phyloP scores from a whole-genome alignment of 2,888 invertebrate genomes.

The Selenia dentaria region DNA sequence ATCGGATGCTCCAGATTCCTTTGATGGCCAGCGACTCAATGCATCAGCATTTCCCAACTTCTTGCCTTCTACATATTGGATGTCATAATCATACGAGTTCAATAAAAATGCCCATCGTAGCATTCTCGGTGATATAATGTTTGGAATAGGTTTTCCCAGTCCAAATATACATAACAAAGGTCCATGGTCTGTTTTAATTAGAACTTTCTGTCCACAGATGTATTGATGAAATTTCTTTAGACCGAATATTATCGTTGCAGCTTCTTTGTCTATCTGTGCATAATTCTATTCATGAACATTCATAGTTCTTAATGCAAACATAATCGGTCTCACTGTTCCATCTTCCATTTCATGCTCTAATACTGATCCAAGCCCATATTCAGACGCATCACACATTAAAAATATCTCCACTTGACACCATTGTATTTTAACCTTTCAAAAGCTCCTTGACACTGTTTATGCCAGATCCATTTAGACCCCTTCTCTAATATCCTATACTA shows the following conservation, averaged over 20 bases:
- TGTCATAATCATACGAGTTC: neutral
- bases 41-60: neutral
- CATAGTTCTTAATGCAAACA: constrained; percentile 25
- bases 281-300: neutral
- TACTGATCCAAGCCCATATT: constrained; percentile 4
- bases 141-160: neutral
- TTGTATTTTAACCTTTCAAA: neutral
- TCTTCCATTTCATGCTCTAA: constrained; percentile 1
- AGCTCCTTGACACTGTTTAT: neutral
- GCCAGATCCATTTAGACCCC: too few species aligned
- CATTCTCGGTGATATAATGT: neutral
- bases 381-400: neutral
- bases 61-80: neutral
- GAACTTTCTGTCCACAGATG: neutral
- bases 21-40: constrained; percentile 1
- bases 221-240: constrained; percentile 5
- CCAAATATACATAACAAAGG: neutral
- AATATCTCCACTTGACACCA: neutral
- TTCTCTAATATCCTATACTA: too few species aligned
- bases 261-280: constrained; percentile 32
- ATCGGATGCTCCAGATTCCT: too few species aligned
- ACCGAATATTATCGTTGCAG: constrained; percentile 32
- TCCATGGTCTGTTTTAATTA: neutral
- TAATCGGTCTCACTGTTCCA: constrained; percentile 27
- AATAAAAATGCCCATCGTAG: neutral